Conservation (phyloP, 2,113 vertebrate genomes). For the Chaetura pelagica region DNA sequence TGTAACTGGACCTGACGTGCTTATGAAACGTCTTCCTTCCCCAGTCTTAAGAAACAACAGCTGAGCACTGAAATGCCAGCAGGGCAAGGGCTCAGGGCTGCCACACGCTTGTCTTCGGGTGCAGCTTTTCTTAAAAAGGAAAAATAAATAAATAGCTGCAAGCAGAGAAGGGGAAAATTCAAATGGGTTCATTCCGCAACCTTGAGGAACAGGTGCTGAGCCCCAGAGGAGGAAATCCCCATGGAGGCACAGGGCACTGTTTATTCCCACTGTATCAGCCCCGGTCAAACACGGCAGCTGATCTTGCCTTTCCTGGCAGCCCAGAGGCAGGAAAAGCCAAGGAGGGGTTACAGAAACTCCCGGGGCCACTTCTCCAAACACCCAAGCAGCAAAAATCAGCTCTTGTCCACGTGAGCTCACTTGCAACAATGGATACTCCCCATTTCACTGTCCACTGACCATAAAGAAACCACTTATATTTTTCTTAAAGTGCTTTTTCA, state of each 20-base stretch:
- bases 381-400: not conserved
- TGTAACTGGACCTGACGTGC: not conserved
- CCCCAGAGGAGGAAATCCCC: not conserved
- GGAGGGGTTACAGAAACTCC: not conserved
- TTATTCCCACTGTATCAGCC: not conserved
- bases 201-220: not conserved
- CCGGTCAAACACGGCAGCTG: not conserved
- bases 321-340: not conserved
- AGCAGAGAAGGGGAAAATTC: not conserved
- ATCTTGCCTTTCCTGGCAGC: not conserved
- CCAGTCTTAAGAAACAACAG: rapidly evolving
- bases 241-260: not conserved
- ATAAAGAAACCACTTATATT: not conserved
- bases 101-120: not conserved
- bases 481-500: not conserved
- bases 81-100: not conserved
- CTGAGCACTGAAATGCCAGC: not conserved
- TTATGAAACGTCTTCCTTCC: not conserved
- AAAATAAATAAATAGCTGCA: not conserved
- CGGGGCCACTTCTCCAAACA: rapidly evolving
- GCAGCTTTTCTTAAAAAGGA: not conserved
- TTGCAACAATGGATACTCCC: not conserved
- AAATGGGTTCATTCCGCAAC: not conserved
- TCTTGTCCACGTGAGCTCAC: rapidly evolving
- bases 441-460: not conserved